Evolutionary conservation across 2,888 invertebrate genomes (phyloP).

Genomic region (Brachyopa scutellaris): DNA sequence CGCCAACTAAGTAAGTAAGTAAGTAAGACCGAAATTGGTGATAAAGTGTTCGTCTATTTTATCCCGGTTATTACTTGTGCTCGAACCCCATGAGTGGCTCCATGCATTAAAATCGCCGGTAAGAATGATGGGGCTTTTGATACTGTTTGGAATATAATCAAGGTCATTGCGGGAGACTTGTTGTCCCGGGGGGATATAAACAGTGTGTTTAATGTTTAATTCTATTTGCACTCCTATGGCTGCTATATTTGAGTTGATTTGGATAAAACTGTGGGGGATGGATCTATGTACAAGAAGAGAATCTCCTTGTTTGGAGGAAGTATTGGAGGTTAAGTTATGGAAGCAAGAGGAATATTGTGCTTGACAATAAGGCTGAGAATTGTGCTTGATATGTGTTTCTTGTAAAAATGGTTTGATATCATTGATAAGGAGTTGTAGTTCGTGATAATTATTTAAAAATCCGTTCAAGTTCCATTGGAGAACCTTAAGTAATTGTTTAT

Average conservation of each 20-base stretch:
- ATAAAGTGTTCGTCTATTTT: too few relatives aligned
- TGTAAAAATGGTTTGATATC: slow-evolving; percentile 49
- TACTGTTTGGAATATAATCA: neutral
- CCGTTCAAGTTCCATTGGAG: too few relatives aligned
- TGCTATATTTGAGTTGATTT: slow-evolving; percentile 10
- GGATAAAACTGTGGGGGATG: slow-evolving; percentile 41
- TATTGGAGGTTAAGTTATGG: slow-evolving; percentile 28
- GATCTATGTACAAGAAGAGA: slow-evolving; percentile 46
- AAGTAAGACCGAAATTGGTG: too few relatives aligned
- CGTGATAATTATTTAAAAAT: neutral
- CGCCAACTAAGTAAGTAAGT: too few relatives aligned
- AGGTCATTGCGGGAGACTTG: slow-evolving; percentile 2
- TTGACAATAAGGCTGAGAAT: neutral
- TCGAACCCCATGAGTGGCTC: slow-evolving; percentile 35
- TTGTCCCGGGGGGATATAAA: slow-evolving; percentile 43
- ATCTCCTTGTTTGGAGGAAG: slow-evolving; percentile 42
- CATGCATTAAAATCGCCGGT: slow-evolving; percentile 44
- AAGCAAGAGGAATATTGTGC: slow-evolving; percentile 34
- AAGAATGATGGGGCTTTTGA: neutral
- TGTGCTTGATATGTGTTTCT: slow-evolving; percentile 44
- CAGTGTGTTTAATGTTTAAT: slow-evolving; percentile 6
- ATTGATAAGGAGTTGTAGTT: neutral
- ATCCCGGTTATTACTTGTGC: slow-evolving; percentile 12
- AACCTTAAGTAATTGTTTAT: neutral
- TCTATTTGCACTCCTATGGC: slow-evolving; percentile 33